Conservation (phyloP, 2,113 vertebrate genomes). For the Bothrops jararaca region DNA sequence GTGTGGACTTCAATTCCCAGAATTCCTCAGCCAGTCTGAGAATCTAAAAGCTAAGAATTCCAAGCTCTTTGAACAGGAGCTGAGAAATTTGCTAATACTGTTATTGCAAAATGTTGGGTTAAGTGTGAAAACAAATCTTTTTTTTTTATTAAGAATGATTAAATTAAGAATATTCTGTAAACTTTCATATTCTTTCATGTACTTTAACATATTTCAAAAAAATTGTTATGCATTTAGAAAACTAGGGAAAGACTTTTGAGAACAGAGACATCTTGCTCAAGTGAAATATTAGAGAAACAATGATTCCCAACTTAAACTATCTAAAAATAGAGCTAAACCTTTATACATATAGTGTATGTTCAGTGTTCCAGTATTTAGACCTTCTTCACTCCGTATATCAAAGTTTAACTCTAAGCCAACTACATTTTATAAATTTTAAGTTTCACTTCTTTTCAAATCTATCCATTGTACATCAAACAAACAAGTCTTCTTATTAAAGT, state of each 20-base stretch:
- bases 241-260: slow-evolving; percentile 29
- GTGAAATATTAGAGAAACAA: slow-evolving; percentile 37
- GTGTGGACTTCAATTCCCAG: neutral
- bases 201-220: neutral
- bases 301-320: slow-evolving; percentile 36
- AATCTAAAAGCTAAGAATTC: neutral
- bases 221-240: neutral
- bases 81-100: neutral
- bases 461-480: no score
- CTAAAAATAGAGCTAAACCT: slow-evolving; percentile 42
- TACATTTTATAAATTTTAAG: no score
- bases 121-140: neutral
- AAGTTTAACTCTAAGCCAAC: no score
- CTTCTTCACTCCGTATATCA: no score
- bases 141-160: slow-evolving; percentile 1
- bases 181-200: slow-evolving; percentile 13
- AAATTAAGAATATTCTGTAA: slow-evolving; percentile 10
- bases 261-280: slow-evolving; percentile 10
- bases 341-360: slow-evolving; percentile 24
- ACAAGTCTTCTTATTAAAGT: no score
- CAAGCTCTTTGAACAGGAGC: neutral
- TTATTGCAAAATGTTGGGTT: neutral
- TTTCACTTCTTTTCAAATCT: no score
- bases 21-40: neutral
- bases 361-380: slow-evolving; percentile 15